These are phyloP conservation scores for Clupea harengus DNA, from an alignment of 2,113 vertebrate species.

Conservation along the genomic window DNA sequence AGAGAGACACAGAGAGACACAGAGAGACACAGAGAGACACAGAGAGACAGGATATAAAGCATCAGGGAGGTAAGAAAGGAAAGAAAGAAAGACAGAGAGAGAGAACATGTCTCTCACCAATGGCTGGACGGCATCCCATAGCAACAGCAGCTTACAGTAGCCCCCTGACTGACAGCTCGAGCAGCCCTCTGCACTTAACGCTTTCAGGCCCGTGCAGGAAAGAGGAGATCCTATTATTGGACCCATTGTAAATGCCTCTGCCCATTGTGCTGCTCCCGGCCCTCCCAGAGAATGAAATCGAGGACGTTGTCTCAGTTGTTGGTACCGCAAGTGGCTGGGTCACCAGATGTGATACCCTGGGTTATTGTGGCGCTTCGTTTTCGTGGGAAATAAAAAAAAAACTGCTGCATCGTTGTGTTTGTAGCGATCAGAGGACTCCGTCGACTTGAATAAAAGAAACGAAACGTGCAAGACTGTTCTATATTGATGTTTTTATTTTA, in stretches of 20 bases:
- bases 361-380: neutral
- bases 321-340: neutral
- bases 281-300: neutral
- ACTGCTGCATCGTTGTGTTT: neutral
- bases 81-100: too few species aligned
- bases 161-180: conserved; percentile 68
- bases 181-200: conserved; percentile 62
- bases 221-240: neutral
- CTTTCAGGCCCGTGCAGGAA: conserved; percentile 45
- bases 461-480: neutral
- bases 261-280: neutral
- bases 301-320: neutral
- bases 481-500: neutral
- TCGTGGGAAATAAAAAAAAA: neutral
- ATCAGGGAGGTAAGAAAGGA: too few species aligned
- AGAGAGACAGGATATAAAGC: too few species aligned
- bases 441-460: neutral
- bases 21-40: too few species aligned
- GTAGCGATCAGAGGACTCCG: neutral
- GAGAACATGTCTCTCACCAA: conserved; percentile 59
- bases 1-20: too few species aligned
- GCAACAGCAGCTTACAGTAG: conserved; percentile 69
- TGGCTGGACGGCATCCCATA: conserved; percentile 74
- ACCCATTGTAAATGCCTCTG: neutral
- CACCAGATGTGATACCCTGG: conserved; percentile 5